Conservation (phyloP, 1,140 invertebrate species). For the Palaemon carinicauda region DNA sequence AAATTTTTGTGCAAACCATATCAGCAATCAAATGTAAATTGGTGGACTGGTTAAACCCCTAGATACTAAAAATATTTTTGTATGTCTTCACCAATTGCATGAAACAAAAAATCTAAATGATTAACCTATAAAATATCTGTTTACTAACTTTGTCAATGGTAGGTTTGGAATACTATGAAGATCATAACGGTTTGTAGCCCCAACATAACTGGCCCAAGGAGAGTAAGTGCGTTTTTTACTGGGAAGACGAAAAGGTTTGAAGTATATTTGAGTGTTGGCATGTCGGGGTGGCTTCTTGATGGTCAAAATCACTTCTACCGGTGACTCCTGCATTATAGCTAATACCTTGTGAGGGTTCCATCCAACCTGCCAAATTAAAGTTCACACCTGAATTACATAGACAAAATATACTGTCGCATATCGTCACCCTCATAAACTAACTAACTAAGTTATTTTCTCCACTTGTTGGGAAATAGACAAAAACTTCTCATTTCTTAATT, state of each 20-base stretch:
- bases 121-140: background rate
- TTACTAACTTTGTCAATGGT: conserved; percentile 19
- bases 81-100: background rate
- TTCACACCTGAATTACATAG: too few relatives aligned
- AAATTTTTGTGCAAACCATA: too few relatives aligned
- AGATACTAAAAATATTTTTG: background rate
- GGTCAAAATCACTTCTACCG: conserved; percentile 81
- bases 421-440: too few relatives aligned
- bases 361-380: conserved; percentile 69
- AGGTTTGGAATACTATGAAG: conserved; percentile 52
- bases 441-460: too few relatives aligned
- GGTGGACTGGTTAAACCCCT: too few relatives aligned
- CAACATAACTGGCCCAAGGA: conserved; percentile 74
- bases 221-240: conserved; percentile 75
- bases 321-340: conserved; percentile 75
- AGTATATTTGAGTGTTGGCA: conserved; percentile 76
- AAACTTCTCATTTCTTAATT: too few relatives aligned
- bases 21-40: too few relatives aligned
- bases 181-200: conserved; percentile 69
- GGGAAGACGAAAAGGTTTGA: conserved; percentile 68
- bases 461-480: too few relatives aligned
- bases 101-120: background rate
- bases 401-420: too few relatives aligned
- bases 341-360: conserved; percentile 87
- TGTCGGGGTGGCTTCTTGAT: conserved; percentile 85